Conservation (phyloP, 2,888 invertebrate species). For the Nasonovia ribisnigri region DNA sequence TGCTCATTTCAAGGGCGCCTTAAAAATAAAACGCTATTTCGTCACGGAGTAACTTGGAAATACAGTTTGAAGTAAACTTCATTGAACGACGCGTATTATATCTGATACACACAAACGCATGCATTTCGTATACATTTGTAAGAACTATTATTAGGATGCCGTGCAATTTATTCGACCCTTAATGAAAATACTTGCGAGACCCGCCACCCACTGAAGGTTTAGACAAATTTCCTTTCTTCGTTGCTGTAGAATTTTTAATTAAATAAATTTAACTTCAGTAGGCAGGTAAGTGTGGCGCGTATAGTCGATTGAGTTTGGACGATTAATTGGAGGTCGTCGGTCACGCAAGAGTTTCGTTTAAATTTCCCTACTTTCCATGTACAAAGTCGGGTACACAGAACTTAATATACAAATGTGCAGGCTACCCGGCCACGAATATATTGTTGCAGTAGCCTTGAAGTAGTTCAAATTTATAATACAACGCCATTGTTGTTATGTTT, state of each 20-base stretch:
- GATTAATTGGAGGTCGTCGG: neutral
- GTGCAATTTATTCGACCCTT: neutral
- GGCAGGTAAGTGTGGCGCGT: neutral
- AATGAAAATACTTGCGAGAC: neutral
- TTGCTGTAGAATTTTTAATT: conserved; percentile 16
- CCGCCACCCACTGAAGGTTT: no score
- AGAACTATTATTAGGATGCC: neutral
- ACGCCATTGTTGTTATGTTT: neutral
- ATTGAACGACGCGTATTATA: neutral
- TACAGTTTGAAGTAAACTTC: neutral
- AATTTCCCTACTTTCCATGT: neutral
- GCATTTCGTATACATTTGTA: neutral
- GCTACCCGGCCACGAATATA: neutral
- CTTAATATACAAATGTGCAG: neutral
- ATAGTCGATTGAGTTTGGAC: neutral
- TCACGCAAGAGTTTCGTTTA: neutral
- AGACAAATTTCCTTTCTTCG: neutral
- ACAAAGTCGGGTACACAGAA: neutral
- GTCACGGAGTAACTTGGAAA: neutral
- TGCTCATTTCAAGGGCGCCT: conserved; percentile 34
- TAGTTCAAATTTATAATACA: neutral
- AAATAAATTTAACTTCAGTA: neutral
- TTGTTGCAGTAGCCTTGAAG: neutral
- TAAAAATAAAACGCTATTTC: conserved; percentile 50
- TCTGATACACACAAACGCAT: neutral